Conservation (phyloP, 2,888 invertebrate genomes). For the Cephus sareptanus region DNA sequence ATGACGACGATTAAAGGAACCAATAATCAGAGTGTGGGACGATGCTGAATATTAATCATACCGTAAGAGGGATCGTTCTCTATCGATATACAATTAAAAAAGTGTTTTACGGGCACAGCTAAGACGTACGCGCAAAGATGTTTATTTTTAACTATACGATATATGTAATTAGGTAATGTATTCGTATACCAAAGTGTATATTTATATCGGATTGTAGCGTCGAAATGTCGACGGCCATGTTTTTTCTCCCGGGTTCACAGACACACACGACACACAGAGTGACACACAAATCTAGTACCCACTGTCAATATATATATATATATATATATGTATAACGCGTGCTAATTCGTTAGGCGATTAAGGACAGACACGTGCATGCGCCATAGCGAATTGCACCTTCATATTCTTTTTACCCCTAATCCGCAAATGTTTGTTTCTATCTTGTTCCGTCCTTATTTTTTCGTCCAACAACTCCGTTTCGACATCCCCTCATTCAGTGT, state of each 20-base stretch:
- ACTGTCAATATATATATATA: background rate
- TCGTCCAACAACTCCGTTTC: background rate
- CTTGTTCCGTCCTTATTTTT: background rate
- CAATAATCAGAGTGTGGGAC: background rate
- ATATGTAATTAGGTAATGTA: conserved; percentile 30
- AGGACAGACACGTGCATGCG: background rate
- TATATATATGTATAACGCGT: background rate
- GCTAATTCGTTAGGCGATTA: background rate
- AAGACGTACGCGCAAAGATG: conserved; percentile 23
- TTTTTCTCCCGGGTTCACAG: background rate
- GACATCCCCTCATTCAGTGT: background rate
- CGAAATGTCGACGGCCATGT: background rate
- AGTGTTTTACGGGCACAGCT: background rate
- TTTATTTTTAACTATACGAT: conserved; percentile 20
- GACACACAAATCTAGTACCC: background rate
- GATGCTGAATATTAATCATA: background rate
- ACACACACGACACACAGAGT: background rate
- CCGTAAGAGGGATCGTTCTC: background rate
- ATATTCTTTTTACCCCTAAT: background rate
- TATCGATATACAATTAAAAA: background rate
- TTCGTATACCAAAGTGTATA: conserved; percentile 53
- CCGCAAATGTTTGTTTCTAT: background rate
- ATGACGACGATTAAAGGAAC: background rate
- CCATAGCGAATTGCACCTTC: no score
- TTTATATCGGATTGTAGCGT: conserved; percentile 32